Percentiles rank a stretch among this genome's conserved stretches.
Conservation (phyloP, 2,113 vertebrate species). For the Osmerus eperlanus region DNA sequence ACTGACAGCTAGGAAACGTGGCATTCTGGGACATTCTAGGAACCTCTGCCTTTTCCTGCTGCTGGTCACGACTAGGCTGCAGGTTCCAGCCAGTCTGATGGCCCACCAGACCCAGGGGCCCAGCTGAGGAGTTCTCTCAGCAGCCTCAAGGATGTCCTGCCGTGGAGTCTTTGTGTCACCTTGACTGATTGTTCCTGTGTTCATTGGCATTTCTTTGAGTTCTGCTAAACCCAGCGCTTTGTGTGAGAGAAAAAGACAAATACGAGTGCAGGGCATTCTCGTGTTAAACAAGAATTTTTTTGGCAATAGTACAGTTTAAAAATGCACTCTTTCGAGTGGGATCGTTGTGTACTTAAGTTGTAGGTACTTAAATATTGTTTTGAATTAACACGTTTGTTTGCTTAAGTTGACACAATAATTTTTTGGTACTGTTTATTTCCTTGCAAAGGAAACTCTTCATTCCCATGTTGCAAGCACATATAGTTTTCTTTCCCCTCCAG, state of each 20-base stretch:
- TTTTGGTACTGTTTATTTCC: slow-evolving; percentile 49
- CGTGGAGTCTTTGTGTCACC: slow-evolving; percentile 45
- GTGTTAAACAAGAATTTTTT: slow-evolving; percentile 38
- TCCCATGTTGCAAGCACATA: slow-evolving; percentile 48
- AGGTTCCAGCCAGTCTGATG: slow-evolving; percentile 29
- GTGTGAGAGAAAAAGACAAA: slow-evolving; percentile 43
- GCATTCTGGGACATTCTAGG: slow-evolving; percentile 46
- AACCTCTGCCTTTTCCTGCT: slow-evolving; percentile 32
- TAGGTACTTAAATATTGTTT: slow-evolving; percentile 53
- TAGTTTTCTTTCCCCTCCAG: slow-evolving; percentile 35
- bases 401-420: slow-evolving; percentile 18
- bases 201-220: slow-evolving; percentile 40
- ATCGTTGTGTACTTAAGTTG: slow-evolving; percentile 37
- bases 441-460: slow-evolving; percentile 26
- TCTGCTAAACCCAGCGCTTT: slow-evolving; percentile 48
- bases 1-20: slow-evolving; percentile 62
- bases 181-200: slow-evolving; percentile 39
- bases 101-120: slow-evolving; percentile 33
- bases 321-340: slow-evolving; percentile 49
- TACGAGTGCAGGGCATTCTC: slow-evolving; percentile 61
- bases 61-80: slow-evolving; percentile 45
- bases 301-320: slow-evolving; percentile 41
- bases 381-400: slow-evolving; percentile 34
- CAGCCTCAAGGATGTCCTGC: slow-evolving; percentile 52
- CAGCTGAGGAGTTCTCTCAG: slow-evolving; percentile 45